Conservation (phyloP, 92 coral and sea anemone genomes). For the Palythoa caribaeorum region DNA sequence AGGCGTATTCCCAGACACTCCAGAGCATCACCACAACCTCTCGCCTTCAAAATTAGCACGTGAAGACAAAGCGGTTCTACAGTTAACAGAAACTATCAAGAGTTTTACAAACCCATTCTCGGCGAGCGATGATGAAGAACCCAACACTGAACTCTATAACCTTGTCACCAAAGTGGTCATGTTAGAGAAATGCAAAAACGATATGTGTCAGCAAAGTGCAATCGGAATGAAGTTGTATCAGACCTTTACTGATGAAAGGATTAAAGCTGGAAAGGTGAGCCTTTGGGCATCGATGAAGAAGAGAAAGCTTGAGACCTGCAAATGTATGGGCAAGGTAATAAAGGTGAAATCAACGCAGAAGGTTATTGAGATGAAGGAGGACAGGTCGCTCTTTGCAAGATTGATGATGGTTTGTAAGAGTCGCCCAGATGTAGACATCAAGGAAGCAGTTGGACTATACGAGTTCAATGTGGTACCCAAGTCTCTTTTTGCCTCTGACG, state of each 20-base stretch:
- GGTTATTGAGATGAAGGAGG: constrained; percentile 57
- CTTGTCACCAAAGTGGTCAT: constrained; percentile 2
- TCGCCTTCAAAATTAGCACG: background rate
- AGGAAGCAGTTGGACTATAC: constrained; percentile 57
- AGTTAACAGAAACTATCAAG: background rate
- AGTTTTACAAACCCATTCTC: background rate
- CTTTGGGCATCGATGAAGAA: constrained; percentile 57
- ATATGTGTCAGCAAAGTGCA: constrained; percentile 7
- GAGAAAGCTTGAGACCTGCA: constrained; percentile 64
- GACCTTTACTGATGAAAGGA: background rate
- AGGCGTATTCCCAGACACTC: background rate
- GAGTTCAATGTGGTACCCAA: constrained; percentile 65
- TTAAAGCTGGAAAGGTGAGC: background rate
- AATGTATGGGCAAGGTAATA: constrained; percentile 56
- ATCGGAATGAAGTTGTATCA: background rate
- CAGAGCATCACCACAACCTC: background rate
- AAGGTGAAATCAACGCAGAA: constrained; percentile 49
- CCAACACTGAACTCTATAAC: constrained; percentile 8
- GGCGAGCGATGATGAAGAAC: background rate
- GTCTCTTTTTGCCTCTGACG: constrained; percentile 65
- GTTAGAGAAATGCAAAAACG: background rate
- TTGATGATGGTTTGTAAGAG: constrained; percentile 67
- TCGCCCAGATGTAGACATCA: constrained; percentile 31
- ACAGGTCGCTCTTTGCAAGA: constrained; percentile 42
- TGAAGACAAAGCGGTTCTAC: background rate